These are phyloP conservation scores for Palloptera scutellata DNA, from an alignment of 2,888 invertebrate genomes.

Conservation along the genomic window DNA sequence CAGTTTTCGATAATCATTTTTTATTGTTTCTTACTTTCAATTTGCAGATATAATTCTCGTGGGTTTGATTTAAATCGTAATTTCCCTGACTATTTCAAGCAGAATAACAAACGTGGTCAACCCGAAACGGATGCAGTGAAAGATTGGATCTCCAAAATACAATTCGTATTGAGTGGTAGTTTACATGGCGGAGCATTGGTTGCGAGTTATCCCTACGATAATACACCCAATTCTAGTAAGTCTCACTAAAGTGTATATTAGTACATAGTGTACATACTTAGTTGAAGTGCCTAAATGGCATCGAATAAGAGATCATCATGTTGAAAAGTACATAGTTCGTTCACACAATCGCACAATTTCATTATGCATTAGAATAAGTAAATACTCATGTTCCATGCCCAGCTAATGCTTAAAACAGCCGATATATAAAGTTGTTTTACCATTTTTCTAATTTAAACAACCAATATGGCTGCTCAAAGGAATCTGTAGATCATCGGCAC, in stretches of 20 bases:
- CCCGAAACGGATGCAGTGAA: conserved; percentile 96
- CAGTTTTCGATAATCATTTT: not conserved
- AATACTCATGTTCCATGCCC: not conserved
- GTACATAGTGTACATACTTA: too few relatives aligned
- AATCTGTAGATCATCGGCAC: conserved; percentile 78
- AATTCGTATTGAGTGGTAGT: conserved; percentile 93
- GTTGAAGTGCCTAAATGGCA: too few relatives aligned
- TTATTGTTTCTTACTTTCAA: not conserved
- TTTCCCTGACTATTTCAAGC: conserved; percentile 94
- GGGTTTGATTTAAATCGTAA: conserved; percentile 94
- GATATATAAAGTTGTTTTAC: conserved; percentile 54
- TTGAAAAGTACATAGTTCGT: too few relatives aligned
- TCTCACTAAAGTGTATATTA: conserved; percentile 43
- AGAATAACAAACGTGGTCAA: conserved; percentile 85
- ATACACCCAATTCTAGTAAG: conserved; percentile 93
- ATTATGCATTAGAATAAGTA: not conserved
- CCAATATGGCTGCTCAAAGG: conserved; percentile 68
- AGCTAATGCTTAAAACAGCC: conserved; percentile 20
- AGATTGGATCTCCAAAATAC: conserved; percentile 91
- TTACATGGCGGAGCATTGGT: conserved; percentile 91
- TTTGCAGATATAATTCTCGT: conserved; percentile 79
- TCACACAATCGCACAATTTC: too few relatives aligned
- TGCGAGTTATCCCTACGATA: conserved; percentile 97
- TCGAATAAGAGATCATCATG: too few relatives aligned
- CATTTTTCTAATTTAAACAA: conserved; percentile 47